Conservation (phyloP, 2,797 vertebrate species). For the Paramormyrops hopkinsi region DNA sequence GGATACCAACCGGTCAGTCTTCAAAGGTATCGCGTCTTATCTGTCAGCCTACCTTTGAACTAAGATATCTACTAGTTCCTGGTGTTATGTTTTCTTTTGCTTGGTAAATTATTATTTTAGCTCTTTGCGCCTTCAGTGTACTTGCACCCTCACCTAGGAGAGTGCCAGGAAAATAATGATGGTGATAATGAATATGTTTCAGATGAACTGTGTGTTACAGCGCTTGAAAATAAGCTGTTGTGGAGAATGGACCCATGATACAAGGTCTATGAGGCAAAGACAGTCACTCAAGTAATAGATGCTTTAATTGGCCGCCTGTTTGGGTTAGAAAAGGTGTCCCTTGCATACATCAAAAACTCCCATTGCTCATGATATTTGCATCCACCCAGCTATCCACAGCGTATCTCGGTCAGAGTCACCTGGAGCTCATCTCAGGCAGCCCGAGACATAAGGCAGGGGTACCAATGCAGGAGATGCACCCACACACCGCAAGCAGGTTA, state of each 20-base stretch:
- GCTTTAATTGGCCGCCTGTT: neutral
- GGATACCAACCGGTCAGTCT: neutral
- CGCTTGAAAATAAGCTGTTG: neutral
- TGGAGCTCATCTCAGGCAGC: neutral
- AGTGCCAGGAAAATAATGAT: neutral
- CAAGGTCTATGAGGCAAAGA: neutral
- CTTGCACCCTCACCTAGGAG: neutral
- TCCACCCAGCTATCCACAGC: neutral
- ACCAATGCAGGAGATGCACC: neutral
- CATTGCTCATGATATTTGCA: neutral
- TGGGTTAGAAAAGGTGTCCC: neutral
- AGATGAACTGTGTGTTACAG: neutral
- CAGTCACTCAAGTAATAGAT: neutral
- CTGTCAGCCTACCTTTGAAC: neutral
- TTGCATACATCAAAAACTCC: neutral
- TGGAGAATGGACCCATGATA: neutral
- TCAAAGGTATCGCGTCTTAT: neutral
- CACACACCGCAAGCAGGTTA: neutral
- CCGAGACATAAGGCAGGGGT: neutral
- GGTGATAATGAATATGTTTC: neutral
- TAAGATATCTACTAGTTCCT: neutral
- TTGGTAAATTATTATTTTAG: neutral
- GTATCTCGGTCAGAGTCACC: neutral
- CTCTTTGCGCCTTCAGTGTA: neutral
- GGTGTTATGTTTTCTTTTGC: neutral